Evolutionary conservation across 2,797 vertebrate genomes (phyloP), one percentile per base, ranked within the genome.

Genomic region (Microchirus variegatus): DNA sequence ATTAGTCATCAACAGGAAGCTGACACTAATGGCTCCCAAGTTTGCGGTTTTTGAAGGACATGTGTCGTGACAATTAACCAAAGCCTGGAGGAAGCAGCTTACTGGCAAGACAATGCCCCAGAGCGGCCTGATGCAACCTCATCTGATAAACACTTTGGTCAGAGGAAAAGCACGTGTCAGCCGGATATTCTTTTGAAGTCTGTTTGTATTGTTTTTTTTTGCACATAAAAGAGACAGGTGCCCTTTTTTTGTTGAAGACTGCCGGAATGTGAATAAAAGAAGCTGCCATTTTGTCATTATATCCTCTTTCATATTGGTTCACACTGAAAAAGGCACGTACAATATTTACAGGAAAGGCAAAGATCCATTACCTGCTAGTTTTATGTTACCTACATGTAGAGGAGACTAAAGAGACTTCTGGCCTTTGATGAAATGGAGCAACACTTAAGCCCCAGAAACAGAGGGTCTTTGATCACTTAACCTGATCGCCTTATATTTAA

Each of bases 321-420:
- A 94, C 94, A 88, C 90, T 80, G 93, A 94, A 90, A 93, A 94
- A 82, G 92, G 59, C 92, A 73, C 84, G 90, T 76, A 84, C 83
- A 70, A 77, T 95, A 95, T 64, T 87, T 95, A 88, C 90, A 94
- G 82, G 93, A 94, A 94, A 92, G 69, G 88, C 86, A 1, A 45
- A 93, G 91, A 64, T 91, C 78, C 78, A 76, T 82, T 81, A 87
- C 83, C 94, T 93, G 94, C 92, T 84, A 68, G 94, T 95, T 68
- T 90, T 83, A 10, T 52, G 71, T 88, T 87, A 75, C 78, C 77
- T 58, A 77, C 70, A 69, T 12, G 63, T 49, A 77, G 75, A 35
- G 54, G 63, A 74, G 77, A 77, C 71, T 72, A 78, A 70, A 46
- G 81, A 59, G 65, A 61, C 70, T 78, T 38, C 61, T 26, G 63